phyloP scores from a whole-genome alignment of 2,113 vertebrate species.

The Hassar affinis region DNA sequence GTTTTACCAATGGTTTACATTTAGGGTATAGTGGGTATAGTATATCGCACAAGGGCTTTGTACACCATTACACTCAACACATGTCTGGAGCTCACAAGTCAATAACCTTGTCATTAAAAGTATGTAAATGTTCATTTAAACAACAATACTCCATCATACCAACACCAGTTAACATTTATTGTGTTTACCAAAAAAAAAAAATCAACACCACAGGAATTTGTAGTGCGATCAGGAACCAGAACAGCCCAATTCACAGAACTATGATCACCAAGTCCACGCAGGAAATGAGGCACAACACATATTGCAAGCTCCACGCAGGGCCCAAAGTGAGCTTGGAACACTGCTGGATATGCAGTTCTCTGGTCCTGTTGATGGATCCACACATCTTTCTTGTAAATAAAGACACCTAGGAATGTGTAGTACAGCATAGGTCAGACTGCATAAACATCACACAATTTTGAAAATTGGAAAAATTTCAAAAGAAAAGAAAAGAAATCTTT shows the following conservation, averaged over 20 bases:
- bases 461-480: no score
- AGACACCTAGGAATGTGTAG: slow-evolving; percentile 30
- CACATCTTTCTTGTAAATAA: not conserved
- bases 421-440: no score
- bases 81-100: not conserved
- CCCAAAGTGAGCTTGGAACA: no score
- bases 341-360: not conserved
- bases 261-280: not conserved
- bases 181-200: slow-evolving; percentile 5
- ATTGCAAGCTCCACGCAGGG: no score
- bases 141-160: not conserved
- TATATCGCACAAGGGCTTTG: not conserved
- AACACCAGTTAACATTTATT: slow-evolving; percentile 43
- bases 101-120: not conserved
- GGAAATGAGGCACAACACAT: not conserved
- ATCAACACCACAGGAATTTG: slow-evolving; percentile 20
- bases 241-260: not conserved
- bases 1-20: not conserved
- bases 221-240: slow-evolving; percentile 1
- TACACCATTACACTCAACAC: not conserved
- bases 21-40: not conserved
- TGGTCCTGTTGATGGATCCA: not conserved
- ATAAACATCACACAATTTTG: no score
- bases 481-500: no score
- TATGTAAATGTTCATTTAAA: not conserved